A percentile compares a stretch with the other conserved stretches of the same genome.
Evolutionary conservation across 2,113 vertebrate genomes (phyloP).

Genomic region (Grus americana): DNA sequence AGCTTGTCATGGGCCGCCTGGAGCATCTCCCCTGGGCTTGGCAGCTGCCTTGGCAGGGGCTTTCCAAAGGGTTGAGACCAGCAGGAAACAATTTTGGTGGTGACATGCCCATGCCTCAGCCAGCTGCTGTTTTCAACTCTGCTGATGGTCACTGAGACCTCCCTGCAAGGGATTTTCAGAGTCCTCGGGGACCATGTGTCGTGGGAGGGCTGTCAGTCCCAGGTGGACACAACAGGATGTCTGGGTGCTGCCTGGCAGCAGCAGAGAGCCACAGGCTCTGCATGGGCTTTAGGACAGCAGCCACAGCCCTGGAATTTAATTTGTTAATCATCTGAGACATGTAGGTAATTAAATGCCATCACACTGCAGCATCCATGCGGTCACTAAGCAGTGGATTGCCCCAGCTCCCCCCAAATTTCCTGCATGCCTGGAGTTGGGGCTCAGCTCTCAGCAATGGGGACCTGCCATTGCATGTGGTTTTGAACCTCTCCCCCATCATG

Average conservation of each 20-base stretch:
- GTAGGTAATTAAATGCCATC: not conserved
- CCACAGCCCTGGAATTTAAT: not conserved
- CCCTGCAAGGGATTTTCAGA: not conserved
- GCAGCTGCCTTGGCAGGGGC: not conserved
- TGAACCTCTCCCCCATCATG: not conserved
- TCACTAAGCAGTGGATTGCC: not conserved
- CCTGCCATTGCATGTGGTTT: not conserved
- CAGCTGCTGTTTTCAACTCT: not conserved
- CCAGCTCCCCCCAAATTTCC: not conserved
- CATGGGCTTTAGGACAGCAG: not conserved
- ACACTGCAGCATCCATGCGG: not conserved
- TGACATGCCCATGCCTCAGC: not conserved
- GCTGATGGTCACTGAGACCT: not conserved
- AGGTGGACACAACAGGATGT: not conserved
- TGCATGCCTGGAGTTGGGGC: fast-evolving
- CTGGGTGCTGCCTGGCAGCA: not conserved
- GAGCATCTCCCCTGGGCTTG: not conserved
- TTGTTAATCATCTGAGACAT: not conserved
- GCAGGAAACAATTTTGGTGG: not conserved
- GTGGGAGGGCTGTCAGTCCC: not conserved
- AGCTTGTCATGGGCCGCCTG: not conserved
- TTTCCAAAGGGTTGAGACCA: not conserved
- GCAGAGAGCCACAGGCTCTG: not conserved
- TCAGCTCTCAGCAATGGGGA: not conserved
- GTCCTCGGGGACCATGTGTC: not conserved